A percentile compares a stretch with the other conserved stretches of the same genome.
Conservation (phyloP, 2,797 vertebrate genomes). For the Rhodeus uyekii region DNA sequence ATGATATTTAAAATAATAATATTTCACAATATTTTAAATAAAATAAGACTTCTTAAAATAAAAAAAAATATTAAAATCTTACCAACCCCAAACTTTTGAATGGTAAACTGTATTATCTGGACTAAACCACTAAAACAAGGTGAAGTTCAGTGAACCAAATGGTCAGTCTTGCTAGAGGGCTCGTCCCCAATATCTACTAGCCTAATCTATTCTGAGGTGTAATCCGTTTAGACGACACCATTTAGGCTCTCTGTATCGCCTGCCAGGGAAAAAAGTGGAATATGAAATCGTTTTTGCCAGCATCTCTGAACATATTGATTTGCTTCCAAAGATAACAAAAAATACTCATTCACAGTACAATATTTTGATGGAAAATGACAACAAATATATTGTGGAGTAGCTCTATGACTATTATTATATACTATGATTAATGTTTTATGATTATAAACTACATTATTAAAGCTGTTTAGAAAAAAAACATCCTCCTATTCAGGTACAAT, state of each 20-base stretch:
- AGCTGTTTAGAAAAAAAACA: neutral
- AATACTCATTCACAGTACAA: neutral
- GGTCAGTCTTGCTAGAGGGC: neutral
- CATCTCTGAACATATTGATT: neutral
- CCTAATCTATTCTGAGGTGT: slow-evolving; percentile 48
- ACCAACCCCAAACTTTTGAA: neutral
- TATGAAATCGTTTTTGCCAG: neutral
- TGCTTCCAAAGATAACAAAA: neutral
- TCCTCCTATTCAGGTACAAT: neutral
- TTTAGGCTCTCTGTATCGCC: slow-evolving; percentile 41
- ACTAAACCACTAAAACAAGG: slow-evolving; percentile 16
- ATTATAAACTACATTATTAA: neutral
- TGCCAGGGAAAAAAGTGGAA: slow-evolving; percentile 4
- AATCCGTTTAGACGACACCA: slow-evolving; percentile 51
- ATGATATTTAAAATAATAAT: neutral
- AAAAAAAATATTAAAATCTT: neutral
- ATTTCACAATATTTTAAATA: neutral
- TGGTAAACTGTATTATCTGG: neutral
- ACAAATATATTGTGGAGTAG: neutral
- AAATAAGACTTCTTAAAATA: neutral
- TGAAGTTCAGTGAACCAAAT: slow-evolving; percentile 22
- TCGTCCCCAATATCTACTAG: slow-evolving; percentile 38
- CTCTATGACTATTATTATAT: too few species aligned
- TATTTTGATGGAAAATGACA: neutral
- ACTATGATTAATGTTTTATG: too few species aligned